Conservation (phyloP, 2,113 vertebrate species). For the Myiozetetes cayanensis region DNA sequence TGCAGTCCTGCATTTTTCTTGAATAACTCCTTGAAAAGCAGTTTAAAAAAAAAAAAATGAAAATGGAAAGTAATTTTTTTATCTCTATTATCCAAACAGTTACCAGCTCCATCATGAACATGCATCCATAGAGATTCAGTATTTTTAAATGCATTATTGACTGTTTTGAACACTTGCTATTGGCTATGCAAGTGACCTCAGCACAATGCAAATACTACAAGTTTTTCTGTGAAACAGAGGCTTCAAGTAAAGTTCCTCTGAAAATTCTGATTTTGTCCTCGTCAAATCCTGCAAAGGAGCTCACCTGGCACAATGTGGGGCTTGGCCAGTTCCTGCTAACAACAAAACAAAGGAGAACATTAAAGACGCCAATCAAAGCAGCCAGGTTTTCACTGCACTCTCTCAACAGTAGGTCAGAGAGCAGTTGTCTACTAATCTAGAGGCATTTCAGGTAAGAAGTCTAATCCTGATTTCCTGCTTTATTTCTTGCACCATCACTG, state of each 20-base stretch:
- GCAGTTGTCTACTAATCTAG: neutral
- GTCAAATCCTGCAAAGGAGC: neutral
- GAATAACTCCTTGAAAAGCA: neutral
- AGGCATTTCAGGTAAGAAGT: neutral
- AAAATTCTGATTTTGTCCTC: neutral
- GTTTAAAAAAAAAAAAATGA: no score
- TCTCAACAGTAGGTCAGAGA: neutral
- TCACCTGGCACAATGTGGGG: neutral
- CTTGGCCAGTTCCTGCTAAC: neutral
- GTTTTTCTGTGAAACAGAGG: neutral
- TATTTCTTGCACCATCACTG: neutral
- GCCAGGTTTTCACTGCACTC: neutral
- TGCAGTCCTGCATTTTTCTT: neutral
- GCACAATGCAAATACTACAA: neutral
- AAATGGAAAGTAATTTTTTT: neutral
- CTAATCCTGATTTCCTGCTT: neutral
- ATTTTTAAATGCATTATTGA: neutral
- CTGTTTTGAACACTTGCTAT: neutral
- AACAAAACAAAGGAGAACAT: neutral
- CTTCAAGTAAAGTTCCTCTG: neutral
- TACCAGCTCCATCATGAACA: neutral
- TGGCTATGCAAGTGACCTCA: neutral
- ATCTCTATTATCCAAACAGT: neutral
- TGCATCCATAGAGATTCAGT: neutral
- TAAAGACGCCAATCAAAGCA: neutral